These are phyloP conservation scores for Listronotus oregonensis DNA, from an alignment of 1,140 invertebrate genomes.

Conservation along the genomic window DNA sequence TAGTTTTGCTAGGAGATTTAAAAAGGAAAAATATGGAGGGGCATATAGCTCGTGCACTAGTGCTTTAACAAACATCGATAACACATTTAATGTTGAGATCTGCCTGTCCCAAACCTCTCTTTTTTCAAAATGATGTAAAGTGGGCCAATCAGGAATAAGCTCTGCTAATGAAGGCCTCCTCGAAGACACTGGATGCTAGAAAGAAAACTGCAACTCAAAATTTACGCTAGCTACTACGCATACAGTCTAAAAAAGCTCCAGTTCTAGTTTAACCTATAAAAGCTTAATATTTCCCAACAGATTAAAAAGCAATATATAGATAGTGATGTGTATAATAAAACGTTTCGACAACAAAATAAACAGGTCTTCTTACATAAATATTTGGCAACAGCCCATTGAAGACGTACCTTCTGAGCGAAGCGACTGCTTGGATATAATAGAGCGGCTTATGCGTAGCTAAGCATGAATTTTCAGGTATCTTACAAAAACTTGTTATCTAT, in stretches of 20 bases:
- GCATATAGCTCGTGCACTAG: slow-evolving; percentile 32
- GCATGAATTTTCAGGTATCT: too few relatives aligned
- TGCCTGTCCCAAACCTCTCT: slow-evolving; percentile 69
- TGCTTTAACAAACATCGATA: slow-evolving; percentile 35
- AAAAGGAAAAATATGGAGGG: slow-evolving; percentile 10
- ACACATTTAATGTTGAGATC: slow-evolving; percentile 38
- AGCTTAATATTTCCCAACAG: background rate
- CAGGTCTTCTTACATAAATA: too few relatives aligned
- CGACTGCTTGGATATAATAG: too few relatives aligned
- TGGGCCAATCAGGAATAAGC: slow-evolving; percentile 95
- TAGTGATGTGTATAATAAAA: too few relatives aligned
- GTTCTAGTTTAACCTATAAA: background rate
- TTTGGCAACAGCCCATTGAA: too few relatives aligned
- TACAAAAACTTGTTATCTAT: too few relatives aligned
- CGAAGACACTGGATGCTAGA: slow-evolving; percentile 68
- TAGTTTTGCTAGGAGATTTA: slow-evolving; percentile 17
- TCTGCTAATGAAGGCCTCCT: slow-evolving; percentile 90
- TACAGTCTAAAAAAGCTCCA: slow-evolving; percentile 8
- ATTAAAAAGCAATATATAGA: too few relatives aligned
- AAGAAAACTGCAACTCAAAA: slow-evolving; percentile 50
- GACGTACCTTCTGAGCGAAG: too few relatives aligned
- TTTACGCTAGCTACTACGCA: slow-evolving; percentile 12
- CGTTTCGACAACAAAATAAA: too few relatives aligned
- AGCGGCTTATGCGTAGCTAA: too few relatives aligned
- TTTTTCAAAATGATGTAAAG: slow-evolving; percentile 83